Percentiles rank a stretch among this genome's conserved stretches.
Conservation (phyloP, 64 coral and sea anemone genomes). For the Montipora cactus region DNA sequence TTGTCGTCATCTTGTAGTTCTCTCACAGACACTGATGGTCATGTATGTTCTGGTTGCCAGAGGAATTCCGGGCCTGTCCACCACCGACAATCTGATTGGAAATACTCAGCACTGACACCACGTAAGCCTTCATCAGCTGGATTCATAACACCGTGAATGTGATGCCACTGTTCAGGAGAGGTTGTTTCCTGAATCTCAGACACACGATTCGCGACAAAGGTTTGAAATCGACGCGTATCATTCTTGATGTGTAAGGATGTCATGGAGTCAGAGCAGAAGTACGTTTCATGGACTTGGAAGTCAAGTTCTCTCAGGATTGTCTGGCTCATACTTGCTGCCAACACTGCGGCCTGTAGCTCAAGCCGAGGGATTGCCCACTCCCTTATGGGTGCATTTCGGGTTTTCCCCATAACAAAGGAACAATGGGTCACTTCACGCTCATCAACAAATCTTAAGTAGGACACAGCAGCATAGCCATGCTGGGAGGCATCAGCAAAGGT, state of each 20-base stretch:
- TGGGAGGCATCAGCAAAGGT: constrained; percentile 64
- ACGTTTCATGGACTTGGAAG: not conserved
- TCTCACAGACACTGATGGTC: not conserved
- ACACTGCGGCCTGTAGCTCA: constrained; percentile 39
- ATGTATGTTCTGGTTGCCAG: constrained; percentile 27
- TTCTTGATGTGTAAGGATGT: constrained; percentile 44
- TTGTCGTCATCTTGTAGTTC: constrained; percentile 26
- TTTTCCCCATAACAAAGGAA: constrained; percentile 56
- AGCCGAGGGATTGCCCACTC: constrained; percentile 60
- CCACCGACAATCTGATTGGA: not conserved
- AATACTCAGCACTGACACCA: constrained; percentile 7
- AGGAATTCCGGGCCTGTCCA: constrained; percentile 39
- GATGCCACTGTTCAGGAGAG: constrained; percentile 30
- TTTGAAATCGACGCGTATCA: constrained; percentile 28
- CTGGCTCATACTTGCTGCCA: constrained; percentile 1
- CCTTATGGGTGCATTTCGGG: constrained; percentile 25
- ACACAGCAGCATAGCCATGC: constrained; percentile 12
- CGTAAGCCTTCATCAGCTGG: constrained; percentile 23
- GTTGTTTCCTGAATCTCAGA: constrained; percentile 16
- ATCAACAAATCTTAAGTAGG: constrained; percentile 37
- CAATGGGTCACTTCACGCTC: constrained; percentile 26
- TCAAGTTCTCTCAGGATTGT: constrained; percentile 27
- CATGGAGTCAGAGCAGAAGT: constrained; percentile 50
- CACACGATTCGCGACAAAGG: constrained; percentile 42
- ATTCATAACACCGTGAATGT: constrained; percentile 12